A percentile compares a stretch with the other conserved stretches of the same genome.
phyloP scores from a whole-genome alignment of 2,113 vertebrate genomes.

The Hippocampus guttulatus region DNA sequence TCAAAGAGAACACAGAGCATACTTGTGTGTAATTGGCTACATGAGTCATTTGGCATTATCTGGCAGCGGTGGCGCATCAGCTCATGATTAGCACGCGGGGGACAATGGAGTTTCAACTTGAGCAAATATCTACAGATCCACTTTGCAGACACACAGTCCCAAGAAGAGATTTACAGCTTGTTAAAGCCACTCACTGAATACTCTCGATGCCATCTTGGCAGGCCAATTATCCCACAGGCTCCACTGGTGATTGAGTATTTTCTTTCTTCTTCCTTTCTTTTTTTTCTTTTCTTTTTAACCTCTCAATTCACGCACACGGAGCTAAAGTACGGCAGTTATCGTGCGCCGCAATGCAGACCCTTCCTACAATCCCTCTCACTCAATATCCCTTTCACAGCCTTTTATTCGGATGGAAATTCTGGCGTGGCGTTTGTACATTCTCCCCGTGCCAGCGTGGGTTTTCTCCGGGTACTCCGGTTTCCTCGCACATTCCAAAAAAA shows the following conservation, averaged over 20 bases:
- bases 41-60: conserved; percentile 55
- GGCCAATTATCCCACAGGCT: conserved; percentile 42
- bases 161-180: conserved; percentile 29
- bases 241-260: conserved; percentile 44
- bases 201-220: conserved; percentile 37
- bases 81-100: conserved; percentile 39
- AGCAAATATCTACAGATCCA: conserved; percentile 45
- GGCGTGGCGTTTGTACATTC: too few relatives aligned
- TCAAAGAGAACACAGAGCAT: conserved; percentile 28
- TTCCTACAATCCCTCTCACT: conserved; percentile 19
- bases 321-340: conserved; percentile 34
- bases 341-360: background rate
- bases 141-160: conserved; percentile 30
- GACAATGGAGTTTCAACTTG: conserved; percentile 35
- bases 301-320: conserved; percentile 24
- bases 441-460: too few relatives aligned
- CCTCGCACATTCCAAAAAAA: too few relatives aligned
- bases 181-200: conserved; percentile 40
- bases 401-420: conserved; percentile 23
- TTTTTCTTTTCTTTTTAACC: conserved; percentile 13
- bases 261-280: background rate
- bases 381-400: conserved; percentile 19
- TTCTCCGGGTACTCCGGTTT: too few relatives aligned
- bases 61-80: conserved; percentile 28
- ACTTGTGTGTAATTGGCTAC: conserved; percentile 50